Conservation (phyloP, 1,140 invertebrate genomes). For the Drosophila serrata region DNA sequence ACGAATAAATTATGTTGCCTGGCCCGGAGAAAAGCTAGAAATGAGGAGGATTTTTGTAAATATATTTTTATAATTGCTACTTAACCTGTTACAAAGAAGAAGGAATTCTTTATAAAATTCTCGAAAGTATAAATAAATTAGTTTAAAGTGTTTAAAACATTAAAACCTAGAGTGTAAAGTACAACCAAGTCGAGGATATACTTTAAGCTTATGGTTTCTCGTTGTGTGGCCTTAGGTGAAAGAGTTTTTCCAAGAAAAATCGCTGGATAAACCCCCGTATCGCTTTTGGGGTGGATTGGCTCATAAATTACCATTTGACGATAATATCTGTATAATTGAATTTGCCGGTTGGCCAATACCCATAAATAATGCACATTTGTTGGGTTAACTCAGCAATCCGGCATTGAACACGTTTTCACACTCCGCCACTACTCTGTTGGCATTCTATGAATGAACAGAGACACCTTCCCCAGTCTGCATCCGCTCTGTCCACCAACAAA, state of each 20-base stretch:
- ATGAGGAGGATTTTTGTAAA: neutral
- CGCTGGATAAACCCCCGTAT: constrained; percentile 10
- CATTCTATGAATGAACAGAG: constrained; percentile 44
- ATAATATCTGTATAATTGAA: constrained; percentile 52
- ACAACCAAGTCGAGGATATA: no score
- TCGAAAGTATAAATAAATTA: no score
- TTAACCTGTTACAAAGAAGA: no score
- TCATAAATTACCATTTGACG: constrained; percentile 31
- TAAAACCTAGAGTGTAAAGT: neutral
- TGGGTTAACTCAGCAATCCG: constrained; percentile 9
- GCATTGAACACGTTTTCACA: constrained; percentile 37
- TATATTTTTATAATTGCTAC: neutral
- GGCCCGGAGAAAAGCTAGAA: neutral
- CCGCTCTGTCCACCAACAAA: constrained; percentile 31
- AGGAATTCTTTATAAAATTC: no score
- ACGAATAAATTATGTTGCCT: constrained; percentile 24
- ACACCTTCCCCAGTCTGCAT: constrained; percentile 31
- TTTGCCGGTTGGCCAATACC: constrained; percentile 39
- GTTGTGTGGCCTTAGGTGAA: neutral
- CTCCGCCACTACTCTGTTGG: constrained; percentile 4
- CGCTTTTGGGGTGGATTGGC: neutral
- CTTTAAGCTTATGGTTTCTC: neutral
- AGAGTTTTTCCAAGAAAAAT: constrained; percentile 18
- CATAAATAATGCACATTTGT: constrained; percentile 43
- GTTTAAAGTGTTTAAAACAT: no score